These are phyloP conservation scores for Phyllostomus discolor DNA, from an alignment of 2,113 vertebrate species.

Conservation along the genomic window DNA sequence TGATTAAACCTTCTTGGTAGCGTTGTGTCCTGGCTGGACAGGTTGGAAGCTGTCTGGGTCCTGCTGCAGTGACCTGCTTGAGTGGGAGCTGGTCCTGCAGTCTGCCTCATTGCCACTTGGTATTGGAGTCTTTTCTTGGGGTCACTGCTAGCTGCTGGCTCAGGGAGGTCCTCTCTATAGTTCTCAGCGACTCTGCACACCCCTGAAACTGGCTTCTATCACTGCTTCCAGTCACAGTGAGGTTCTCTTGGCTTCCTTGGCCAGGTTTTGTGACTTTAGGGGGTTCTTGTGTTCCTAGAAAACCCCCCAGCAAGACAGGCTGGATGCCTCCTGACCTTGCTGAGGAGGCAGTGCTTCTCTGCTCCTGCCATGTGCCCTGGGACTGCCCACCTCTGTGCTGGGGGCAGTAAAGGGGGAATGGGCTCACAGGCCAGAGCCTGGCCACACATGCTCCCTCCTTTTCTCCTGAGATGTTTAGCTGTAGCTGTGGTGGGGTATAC, in stretches of 20 bases:
- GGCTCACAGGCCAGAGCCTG: background rate
- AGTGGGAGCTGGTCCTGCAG: background rate
- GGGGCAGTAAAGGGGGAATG: background rate
- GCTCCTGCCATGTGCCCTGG: background rate
- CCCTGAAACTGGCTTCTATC: background rate
- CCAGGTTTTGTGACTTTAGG: background rate
- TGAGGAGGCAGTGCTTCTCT: background rate
- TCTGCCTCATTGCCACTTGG: background rate
- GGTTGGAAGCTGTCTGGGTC: background rate
- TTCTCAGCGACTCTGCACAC: accelerated
- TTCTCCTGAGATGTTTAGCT: background rate
- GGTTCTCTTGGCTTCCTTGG: background rate
- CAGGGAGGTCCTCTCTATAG: background rate
- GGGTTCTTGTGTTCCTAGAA: background rate
- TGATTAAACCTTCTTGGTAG: background rate
- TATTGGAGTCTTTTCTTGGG: background rate
- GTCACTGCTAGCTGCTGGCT: background rate
- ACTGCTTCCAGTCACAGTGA: background rate
- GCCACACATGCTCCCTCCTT: background rate
- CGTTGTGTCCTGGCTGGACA: no score
- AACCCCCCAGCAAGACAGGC: background rate
- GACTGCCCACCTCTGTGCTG: background rate
- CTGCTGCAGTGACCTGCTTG: background rate
- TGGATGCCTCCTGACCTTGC: background rate
- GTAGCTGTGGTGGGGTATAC: background rate